phyloP scores from a whole-genome alignment of 2,797 vertebrate species.

The Lophotriccus pileatus region DNA sequence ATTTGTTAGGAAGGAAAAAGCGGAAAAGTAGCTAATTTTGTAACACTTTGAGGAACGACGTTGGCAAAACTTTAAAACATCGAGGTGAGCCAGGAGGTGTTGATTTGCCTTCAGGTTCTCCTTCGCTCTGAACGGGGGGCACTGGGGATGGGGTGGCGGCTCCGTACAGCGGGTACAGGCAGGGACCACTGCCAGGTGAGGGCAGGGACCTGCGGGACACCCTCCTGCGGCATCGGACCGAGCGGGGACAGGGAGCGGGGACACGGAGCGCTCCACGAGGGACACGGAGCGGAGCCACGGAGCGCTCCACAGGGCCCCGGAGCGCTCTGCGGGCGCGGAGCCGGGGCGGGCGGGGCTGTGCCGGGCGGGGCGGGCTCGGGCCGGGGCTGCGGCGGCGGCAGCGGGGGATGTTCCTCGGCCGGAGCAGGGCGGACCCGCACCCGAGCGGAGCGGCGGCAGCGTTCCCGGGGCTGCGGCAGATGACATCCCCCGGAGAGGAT shows the following conservation, averaged over 20 bases:
- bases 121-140: not conserved
- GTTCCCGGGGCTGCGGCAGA: not conserved
- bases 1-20: no score
- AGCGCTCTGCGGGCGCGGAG: not conserved
- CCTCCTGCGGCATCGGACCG: not conserved
- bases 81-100: not conserved
- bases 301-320: not conserved
- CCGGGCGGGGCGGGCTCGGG: not conserved
- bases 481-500: not conserved
- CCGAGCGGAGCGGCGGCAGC: not conserved
- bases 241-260: no score
- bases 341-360: not conserved
- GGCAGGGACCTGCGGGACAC: not conserved
- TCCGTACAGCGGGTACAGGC: not conserved
- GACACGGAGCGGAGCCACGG: no score
- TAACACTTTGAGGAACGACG: not conserved
- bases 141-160: not conserved
- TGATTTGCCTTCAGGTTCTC: not conserved
- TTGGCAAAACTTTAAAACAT: not conserved
- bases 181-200: not conserved
- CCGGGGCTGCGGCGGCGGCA: not conserved
- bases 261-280: no score
- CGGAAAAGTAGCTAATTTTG: not conserved
- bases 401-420: not conserved
- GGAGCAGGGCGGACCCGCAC: not conserved